Evolutionary conservation across 2,888 invertebrate genomes (phyloP), one percentile per base, ranked within the genome.

Genomic region (Cheilosia vulpina): DNA sequence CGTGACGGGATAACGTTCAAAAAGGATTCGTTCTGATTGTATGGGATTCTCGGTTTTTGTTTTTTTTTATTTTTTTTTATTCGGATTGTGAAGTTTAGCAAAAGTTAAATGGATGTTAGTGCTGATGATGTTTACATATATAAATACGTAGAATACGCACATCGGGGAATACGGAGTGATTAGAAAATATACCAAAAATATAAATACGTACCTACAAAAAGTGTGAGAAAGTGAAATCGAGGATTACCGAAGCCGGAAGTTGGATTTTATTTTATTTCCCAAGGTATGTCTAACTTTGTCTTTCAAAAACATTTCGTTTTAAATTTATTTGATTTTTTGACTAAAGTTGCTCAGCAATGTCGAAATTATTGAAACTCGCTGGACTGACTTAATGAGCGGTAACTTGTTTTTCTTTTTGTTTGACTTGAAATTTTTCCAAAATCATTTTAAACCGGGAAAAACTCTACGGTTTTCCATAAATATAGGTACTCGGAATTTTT

Each of bases 321-420:
- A 7, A 1, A 31, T 31, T 57, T 19, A 34, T 34, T 57, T 31
- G 31, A 15, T 19, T 57, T 69, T 53, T 53, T 43, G 21, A 50
- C 4, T 45, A 53, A 50, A 34, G 62, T 34, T 38, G 78, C 78
- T 78, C 78, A 65, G 19, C 21, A 21, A 47, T 63, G 78, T 78
- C 78, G 78, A 78, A 78, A 58, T 78, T 63, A 71, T 57, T 43
- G 17, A 63, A 27, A 53, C 11, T 63, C n/a, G 19, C 17, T 78
- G 63, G 78, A 71, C 71, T 69, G 78, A 78, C 78, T 55, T 55
- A 50, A 38, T 63, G 78, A 69, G 71, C 71, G 41, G 50, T 69
- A 24, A 52, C 3, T 41, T 24, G 11, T 2, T 38, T 34, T 52
- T 2, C n/a, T 11, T 50, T n/a, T 60, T 27, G 1, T 27, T 58